These are phyloP conservation scores for Nowickia ferox DNA, from an alignment of 2,888 invertebrate species.

Conservation along the genomic window DNA sequence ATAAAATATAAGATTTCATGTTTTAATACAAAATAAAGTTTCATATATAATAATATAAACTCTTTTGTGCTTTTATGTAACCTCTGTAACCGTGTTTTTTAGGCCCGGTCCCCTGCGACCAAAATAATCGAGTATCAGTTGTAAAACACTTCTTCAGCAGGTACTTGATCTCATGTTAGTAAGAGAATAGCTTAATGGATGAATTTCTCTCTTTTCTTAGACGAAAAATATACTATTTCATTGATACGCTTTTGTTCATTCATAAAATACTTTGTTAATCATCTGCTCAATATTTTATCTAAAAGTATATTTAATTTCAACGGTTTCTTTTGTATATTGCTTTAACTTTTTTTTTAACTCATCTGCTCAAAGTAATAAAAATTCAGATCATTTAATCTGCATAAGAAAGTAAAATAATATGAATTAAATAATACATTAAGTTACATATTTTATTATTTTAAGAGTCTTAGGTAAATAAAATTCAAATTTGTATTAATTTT, in stretches of 20 bases:
- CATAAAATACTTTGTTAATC: constrained; percentile 19
- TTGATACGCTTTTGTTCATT: constrained; percentile 32
- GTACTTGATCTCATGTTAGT: neutral
- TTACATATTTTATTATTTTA: constrained; percentile 39
- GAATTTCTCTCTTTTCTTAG: constrained; percentile 8
- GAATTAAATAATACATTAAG: constrained; percentile 13
- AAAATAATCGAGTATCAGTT: no score
- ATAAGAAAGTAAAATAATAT: neutral
- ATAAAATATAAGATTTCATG: no score
- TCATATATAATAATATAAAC: no score
- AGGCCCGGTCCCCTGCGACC: no score
- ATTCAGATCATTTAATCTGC: constrained; percentile 20
- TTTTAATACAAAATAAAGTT: no score
- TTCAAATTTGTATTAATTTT: constrained; percentile 20
- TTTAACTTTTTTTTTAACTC: constrained; percentile 3
- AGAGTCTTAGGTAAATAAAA: constrained; percentile 58
- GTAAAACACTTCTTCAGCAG: constrained; percentile 7
- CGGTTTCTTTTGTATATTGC: constrained; percentile 11
- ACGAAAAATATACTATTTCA: constrained; percentile 44
- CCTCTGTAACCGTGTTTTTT: no score
- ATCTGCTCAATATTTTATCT: constrained; percentile 6
- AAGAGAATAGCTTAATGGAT: constrained; percentile 11
- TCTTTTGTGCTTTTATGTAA: no score
- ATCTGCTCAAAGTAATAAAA: constrained; percentile 42
- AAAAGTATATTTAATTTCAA: constrained; percentile 9